phyloP scores from a whole-genome alignment of 2,113 vertebrate genomes.

The Coreoperca whiteheadi region DNA sequence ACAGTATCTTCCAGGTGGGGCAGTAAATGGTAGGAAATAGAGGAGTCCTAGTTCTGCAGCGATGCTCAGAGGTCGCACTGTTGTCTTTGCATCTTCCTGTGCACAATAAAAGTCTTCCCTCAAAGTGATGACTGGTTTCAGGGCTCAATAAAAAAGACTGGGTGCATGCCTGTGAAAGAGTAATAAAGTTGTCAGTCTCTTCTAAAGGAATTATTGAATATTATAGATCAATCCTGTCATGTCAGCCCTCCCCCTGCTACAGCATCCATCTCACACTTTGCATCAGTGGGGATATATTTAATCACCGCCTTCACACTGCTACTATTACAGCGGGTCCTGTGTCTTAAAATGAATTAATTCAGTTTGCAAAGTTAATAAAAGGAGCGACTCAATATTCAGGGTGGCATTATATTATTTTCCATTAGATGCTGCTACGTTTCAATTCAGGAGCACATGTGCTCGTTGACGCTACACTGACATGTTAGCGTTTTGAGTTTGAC shows the following conservation, averaged over 20 bases:
- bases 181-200: conserved; percentile 31
- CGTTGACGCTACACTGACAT: conserved; percentile 13
- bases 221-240: conserved; percentile 15
- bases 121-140: neutral
- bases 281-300: conserved; percentile 12
- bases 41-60: conserved; percentile 7
- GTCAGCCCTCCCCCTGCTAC: conserved; percentile 2
- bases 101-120: conserved; percentile 2
- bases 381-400: conserved; percentile 16
- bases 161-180: neutral
- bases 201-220: conserved; percentile 29
- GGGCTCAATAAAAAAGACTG: neutral
- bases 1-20: too few species aligned
- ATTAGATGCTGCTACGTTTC: neutral
- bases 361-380: conserved; percentile 32
- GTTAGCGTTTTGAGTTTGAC: conserved; percentile 10
- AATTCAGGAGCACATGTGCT: neutral
- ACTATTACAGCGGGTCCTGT: neutral
- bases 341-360: conserved; percentile 21
- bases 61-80: conserved; percentile 13
- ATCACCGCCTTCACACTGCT: conserved; percentile 36
- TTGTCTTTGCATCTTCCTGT: conserved; percentile 12
- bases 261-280: conserved; percentile 14
- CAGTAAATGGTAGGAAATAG: conserved; percentile 2
- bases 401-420: conserved; percentile 34